phyloP scores from a whole-genome alignment of 2,113 vertebrate genomes.

The Isurus oxyrinchus region DNA sequence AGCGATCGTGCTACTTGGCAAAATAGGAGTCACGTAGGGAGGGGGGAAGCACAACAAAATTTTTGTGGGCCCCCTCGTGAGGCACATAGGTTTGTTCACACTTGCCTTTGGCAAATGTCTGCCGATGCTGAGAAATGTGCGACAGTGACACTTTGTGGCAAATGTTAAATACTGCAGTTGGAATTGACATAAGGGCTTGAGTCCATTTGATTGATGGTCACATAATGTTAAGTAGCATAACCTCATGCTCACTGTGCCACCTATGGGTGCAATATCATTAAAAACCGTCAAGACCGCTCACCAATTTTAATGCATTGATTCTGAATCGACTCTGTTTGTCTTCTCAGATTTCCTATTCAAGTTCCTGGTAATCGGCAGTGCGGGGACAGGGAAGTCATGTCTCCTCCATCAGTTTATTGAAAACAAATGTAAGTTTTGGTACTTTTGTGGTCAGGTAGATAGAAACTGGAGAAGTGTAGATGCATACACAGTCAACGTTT shows the following conservation, averaged over 20 bases:
- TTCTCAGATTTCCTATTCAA: conserved; percentile 87
- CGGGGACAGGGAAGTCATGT: conserved; percentile 86
- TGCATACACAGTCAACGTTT: background rate
- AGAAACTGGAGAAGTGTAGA: background rate
- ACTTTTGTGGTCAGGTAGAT: background rate
- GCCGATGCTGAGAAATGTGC: background rate
- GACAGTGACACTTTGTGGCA: background rate
- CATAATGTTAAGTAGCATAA: background rate
- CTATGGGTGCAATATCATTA: background rate
- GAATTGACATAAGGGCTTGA: background rate
- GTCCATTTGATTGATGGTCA: background rate
- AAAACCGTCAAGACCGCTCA: background rate
- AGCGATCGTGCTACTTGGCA: background rate
- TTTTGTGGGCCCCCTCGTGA: background rate
- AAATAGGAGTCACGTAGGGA: background rate
- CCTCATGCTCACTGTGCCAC: background rate
- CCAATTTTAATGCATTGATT: background rate
- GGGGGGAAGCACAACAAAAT: background rate
- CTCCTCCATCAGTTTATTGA: conserved; percentile 93
- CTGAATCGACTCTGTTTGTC: background rate
- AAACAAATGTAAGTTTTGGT: conserved; percentile 76
- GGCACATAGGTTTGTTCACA: background rate
- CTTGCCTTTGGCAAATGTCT: background rate
- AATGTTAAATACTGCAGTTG: background rate
- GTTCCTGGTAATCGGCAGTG: conserved; percentile 90